A percentile compares a stretch with the other conserved stretches of the same genome.
These are phyloP conservation scores for Meda fulgida DNA, from an alignment of 2,797 vertebrate species.

Conservation along the genomic window DNA sequence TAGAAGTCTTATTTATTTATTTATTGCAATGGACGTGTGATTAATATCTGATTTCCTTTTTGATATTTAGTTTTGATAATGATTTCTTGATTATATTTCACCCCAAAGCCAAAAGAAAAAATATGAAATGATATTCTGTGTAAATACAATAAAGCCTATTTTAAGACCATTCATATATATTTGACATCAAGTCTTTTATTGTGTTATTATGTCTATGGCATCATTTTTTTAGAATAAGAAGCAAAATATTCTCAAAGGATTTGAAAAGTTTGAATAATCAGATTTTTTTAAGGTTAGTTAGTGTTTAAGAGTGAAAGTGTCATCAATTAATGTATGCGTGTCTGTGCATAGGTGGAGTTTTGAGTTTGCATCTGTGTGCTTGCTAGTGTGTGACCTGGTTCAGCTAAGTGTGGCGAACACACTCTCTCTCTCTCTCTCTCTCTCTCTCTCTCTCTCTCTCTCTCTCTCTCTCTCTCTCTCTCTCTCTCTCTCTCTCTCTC, in stretches of 20 bases:
- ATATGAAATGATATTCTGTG: not conserved
- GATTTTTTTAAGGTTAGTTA: conserved; percentile 14
- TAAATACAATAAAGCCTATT: not conserved
- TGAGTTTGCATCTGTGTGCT: conserved; percentile 51
- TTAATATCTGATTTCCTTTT: not conserved
- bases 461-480: conserved; percentile 6
- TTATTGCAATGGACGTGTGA: not conserved
- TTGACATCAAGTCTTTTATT: not conserved
- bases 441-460: conserved; percentile 13
- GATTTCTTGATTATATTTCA: not conserved
- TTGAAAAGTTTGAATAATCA: not conserved
- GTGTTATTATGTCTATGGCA: not conserved
- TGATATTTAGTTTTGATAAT: not conserved
- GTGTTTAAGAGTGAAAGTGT: conserved; percentile 28
- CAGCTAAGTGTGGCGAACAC: conserved; percentile 72
- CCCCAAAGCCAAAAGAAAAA: not conserved
- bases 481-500: not conserved
- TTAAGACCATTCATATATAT: not conserved
- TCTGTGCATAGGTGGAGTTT: conserved; percentile 42
- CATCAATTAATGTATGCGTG: conserved; percentile 22
- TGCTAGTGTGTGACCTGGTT: conserved; percentile 74
- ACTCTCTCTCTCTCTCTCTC: not conserved
- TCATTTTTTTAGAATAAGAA: not conserved
- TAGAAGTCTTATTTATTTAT: conserved; percentile 51
- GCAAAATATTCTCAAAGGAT: not conserved